Evolutionary conservation across 2,888 invertebrate species (phyloP).

Genomic region (Alentia gelatinosa): DNA sequence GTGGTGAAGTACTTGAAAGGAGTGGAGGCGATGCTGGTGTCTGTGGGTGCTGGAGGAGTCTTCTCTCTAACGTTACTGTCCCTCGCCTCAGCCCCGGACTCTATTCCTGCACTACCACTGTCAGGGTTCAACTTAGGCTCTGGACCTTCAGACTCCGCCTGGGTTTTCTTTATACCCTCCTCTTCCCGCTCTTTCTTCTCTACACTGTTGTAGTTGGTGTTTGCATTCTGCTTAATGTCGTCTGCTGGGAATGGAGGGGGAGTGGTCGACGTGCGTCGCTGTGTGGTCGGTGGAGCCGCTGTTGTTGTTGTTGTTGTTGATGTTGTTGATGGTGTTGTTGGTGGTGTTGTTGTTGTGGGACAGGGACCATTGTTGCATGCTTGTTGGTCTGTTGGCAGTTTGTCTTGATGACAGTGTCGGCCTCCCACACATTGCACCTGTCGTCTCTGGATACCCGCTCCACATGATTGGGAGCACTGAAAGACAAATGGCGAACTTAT

Average conservation of each 20-base stretch:
- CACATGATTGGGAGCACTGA: conserved; percentile 79
- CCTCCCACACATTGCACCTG: conserved; percentile 77
- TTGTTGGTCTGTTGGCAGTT: conserved; percentile 66
- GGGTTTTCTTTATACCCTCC: not conserved
- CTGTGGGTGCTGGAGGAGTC: not conserved
- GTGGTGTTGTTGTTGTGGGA: not conserved
- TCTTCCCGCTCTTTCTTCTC: not conserved
- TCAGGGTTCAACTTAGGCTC: not conserved
- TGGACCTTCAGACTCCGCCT: not conserved
- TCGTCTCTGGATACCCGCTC: conserved; percentile 79
- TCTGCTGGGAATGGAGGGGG: not conserved
- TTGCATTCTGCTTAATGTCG: not conserved
- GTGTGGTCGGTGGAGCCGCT: not conserved
- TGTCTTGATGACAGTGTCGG: conserved; percentile 68
- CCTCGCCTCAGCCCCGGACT: not conserved
- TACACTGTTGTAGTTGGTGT: not conserved
- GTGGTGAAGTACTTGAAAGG: conserved; percentile 19
- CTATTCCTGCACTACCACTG: not conserved
- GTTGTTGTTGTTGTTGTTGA: not conserved
- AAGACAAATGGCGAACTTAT: conserved; percentile 59
- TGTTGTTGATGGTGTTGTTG: not conserved
- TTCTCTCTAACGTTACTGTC: conserved; percentile 2
- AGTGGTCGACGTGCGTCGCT: not conserved
- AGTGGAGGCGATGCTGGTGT: conserved; percentile 15
- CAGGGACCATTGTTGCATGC: conserved; percentile 46